Evolutionary conservation across 2,797 vertebrate genomes (phyloP), one percentile per base, ranked within the genome.

Genomic region (Petrocephalus schoutedeni): DNA sequence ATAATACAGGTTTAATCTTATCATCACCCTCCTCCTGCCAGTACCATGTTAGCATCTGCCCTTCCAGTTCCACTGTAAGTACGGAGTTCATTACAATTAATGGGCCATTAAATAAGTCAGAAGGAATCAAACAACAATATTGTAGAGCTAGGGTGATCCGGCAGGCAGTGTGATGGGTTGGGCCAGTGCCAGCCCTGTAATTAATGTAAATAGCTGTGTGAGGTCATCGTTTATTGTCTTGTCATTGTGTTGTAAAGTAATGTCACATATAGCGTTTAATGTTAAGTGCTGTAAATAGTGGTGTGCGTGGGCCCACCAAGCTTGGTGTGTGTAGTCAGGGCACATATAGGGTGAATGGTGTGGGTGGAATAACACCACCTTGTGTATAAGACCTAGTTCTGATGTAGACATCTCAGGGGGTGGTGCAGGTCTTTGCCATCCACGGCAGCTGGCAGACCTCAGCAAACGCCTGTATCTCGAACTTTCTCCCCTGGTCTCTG

Each of bases 91-190:
- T 96, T 95, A 95, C 95, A 94, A 93, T 93, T 95, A 95, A 96
- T 94, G 94, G 94, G 94, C 94, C 94, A 94, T 96, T 96, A 95
- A 95, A 94, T 96, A 94, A 96, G 95, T 96, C 95, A 95, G 93
- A 94, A 94, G 95, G 94, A 95, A 94, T 94, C 95, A 94, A 95
- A 93, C 89, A 88, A 93, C 93, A 95, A 92, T 91, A 92, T 61
- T 89, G 92, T 94, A 94, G 93, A 93, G 93, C 93, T 93, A 93
- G 93, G 93, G 95, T 93, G 93, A 95, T 94, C 93, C 94, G 94
- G 14, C 28, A 0, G 64, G 12, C 28, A 36, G 64, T 36, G 2
- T 36, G 28, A 71, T 36, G 28, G 14, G 28, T 36, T 36, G 64
- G 64, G 64, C 64, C 28, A 16, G 64, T 71, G 12, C 64, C 64